Conservation (phyloP, 2,797 vertebrate genomes). For the Chloroceryle amazona region DNA sequence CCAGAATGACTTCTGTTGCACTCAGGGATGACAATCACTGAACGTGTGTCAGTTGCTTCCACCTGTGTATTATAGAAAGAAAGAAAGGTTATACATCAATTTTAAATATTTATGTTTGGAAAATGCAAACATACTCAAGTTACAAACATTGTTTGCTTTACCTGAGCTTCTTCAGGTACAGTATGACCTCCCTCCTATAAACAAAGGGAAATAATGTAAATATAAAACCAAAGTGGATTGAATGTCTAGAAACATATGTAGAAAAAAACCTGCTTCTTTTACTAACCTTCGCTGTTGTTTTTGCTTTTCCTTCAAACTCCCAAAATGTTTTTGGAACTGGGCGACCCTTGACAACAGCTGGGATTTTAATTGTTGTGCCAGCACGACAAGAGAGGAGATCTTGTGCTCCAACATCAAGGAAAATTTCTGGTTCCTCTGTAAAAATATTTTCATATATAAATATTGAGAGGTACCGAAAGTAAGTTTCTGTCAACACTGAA, state of each 20-base stretch:
- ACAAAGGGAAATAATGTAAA: constrained; percentile 53
- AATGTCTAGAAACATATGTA: not conserved
- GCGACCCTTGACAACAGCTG: constrained; percentile 91
- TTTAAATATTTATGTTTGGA: not conserved
- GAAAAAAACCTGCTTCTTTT: not conserved
- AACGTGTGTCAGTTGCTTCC: constrained; percentile 91
- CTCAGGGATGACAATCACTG: constrained; percentile 87
- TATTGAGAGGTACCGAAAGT: not conserved
- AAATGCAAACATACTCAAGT: not conserved
- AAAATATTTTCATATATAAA: constrained; percentile 1
- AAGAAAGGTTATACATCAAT: not conserved
- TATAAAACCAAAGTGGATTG: not conserved
- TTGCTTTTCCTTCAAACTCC: constrained; percentile 96
- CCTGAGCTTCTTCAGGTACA: constrained; percentile 93
- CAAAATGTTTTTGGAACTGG: constrained; percentile 94
- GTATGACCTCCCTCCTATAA: constrained; percentile 90
- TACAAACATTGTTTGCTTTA: constrained; percentile 70
- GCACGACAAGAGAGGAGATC: constrained; percentile 89
- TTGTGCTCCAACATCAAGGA: constrained; percentile 88
- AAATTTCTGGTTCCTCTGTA: constrained; percentile 90
- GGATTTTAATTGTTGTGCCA: constrained; percentile 92
- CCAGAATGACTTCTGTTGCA: constrained; percentile 93
- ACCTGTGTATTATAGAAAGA: constrained; percentile 81
- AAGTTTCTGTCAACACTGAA: not conserved
- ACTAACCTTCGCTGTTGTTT: constrained; percentile 88